Evolutionary conservation across 1,140 invertebrate genomes (phyloP), one percentile per base, ranked within the genome.

Genomic region (Caerostris extrusa): DNA sequence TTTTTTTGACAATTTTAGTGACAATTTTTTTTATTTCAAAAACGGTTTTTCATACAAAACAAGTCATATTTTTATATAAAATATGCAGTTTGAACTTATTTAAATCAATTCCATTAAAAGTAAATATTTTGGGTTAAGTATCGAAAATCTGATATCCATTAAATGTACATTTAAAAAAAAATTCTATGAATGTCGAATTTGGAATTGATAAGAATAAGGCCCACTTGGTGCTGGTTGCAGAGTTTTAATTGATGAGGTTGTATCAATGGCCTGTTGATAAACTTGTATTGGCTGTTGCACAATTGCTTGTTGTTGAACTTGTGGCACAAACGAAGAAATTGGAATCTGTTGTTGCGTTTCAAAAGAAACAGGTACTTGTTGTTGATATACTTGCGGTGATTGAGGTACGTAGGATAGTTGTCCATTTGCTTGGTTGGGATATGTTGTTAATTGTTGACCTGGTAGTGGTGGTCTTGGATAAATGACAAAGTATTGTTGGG

Each of bases 401-500:
- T 5, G 71, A 10, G 50, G 1, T 77, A 8, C 50, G 71, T 77
- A 34, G 71, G 50, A 34, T 34, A n/a, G 71, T 19, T 77, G 50
- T 19, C 57, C 53, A 85, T 19, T 77, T 53, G 34, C 71, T 53
- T 12, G 8, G 53, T 77, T 77, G 3, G 85, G 19, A 50, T 17
- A 53, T 53, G 34, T 34, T 17, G 60, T 19, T 50, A 55, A n/a
- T 69, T 89, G 87, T 3, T 67, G 87, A 17, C 55, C 3, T 5
- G 87, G 64, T 7, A 90, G 7, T 14, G 89, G 89, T 55, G 89
- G 14, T 17, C 56, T 64, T 34, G 91, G 91, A n/a, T 93, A 87
- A 12, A 93, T 87, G 5, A 60, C 19, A 64, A 91, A 91, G 19
- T 53, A 91, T 34, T 91, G 90, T n/a, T 91, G 90, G 6, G 90